A percentile compares a stretch with the other conserved stretches of the same genome.
Evolutionary conservation across 92 coral and sea anemone species (phyloP).

Genomic region (Chrysogorgia sp.): DNA sequence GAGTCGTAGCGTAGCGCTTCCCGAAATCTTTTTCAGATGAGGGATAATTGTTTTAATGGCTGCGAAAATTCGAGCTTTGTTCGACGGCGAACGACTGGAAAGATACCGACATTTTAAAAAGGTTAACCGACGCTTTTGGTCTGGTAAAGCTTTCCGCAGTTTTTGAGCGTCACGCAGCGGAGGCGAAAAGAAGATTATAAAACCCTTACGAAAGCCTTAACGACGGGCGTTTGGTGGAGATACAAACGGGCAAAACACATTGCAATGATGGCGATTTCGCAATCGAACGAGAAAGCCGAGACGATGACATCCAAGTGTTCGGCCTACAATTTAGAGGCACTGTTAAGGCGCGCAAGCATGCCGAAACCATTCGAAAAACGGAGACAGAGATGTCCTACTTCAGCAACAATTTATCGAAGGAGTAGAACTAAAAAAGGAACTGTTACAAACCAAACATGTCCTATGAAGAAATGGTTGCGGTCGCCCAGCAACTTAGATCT

Average conservation of each 20-base stretch:
- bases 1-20: no score
- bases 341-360: constrained; percentile 11
- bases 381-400: background rate
- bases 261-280: no score
- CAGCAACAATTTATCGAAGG: no score
- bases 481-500: background rate
- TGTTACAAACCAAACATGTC: constrained; percentile 7
- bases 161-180: constrained; percentile 9
- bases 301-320: no score
- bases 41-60: constrained; percentile 1
- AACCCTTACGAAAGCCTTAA: background rate
- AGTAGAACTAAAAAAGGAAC: background rate
- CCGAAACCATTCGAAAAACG: constrained; percentile 1
- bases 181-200: background rate
- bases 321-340: no score
- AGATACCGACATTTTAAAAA: constrained; percentile 3
- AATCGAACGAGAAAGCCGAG: no score
- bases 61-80: no score
- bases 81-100: no score
- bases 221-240: no score
- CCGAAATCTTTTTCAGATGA: background rate
- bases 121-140: constrained; percentile 10
- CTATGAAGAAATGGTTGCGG: background rate
- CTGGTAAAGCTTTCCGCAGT: no score
- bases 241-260: no score